Base-by-base conservation (phyloP, 1,140 invertebrate genomes). In the Drosophila sturtevanti region DNA sequence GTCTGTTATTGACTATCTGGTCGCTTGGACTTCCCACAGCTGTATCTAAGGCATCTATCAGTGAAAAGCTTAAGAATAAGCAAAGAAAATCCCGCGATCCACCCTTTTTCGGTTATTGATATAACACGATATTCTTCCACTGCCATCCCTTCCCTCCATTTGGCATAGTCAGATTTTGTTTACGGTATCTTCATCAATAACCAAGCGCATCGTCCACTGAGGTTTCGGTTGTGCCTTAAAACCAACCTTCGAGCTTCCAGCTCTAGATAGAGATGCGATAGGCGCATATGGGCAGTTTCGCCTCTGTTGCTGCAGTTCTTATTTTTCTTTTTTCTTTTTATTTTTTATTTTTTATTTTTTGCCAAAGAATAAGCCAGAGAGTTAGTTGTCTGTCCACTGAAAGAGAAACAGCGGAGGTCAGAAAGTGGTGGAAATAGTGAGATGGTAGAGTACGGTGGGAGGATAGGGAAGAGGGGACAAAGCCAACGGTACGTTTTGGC, bases 21-120 rank as follows among this genome's bases (percentile, higher is more conserved):
- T 18, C 14, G 14, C 41, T 16, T 44, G 41, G 41, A 44, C 41
- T 63, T 9, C 56, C 24, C 59, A 52, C 34, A 37, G 27, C 34
- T 52, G 10, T 16, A 21, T 55, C 16, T 68, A 27, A 21, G 34
- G 38, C 58, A 70, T 35, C 63, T 68, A 63, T 60, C 52, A 55
- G 54, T 27, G 14, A 34, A 56, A 56, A 34, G 44, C 22, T 48
- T 18, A 48, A 48, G 37, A n/a, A 38, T 38, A 38, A 38, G 37
- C 37, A 38, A 48, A 48, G 41, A 21, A 48, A 48, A 48, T 48
- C 41, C 41, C 24, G 61, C 71, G 89, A 81, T 91, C 85, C 89
- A 90, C 89, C 89, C 89, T 84, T 91, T 91, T 90, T 86, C 72
- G 85, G 81, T 91, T 90, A 90, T 91, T 91, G 89, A 91, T 90